These are phyloP conservation scores for Laspeyria flexula DNA, from an alignment of 2,888 invertebrate genomes.

Conservation along the genomic window DNA sequence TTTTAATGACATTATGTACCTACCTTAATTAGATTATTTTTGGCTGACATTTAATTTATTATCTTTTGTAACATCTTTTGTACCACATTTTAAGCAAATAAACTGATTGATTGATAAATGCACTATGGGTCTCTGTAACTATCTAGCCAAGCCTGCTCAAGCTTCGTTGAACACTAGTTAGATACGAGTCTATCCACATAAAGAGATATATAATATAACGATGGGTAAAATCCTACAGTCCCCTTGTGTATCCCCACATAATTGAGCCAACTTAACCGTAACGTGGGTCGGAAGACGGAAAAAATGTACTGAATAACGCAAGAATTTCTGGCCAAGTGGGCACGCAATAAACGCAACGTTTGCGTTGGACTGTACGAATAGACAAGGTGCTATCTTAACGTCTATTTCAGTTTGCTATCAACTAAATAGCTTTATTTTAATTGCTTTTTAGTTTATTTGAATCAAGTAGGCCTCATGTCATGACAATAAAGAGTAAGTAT, in stretches of 20 bases:
- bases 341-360: too few species aligned
- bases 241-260: neutral
- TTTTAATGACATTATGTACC: too few species aligned
- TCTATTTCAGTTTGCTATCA: neutral
- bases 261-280: neutral
- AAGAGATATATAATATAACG: neutral
- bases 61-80: too few species aligned
- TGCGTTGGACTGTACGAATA: neutral
- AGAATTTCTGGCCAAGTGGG: neutral
- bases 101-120: too few species aligned
- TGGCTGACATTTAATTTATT: too few species aligned
- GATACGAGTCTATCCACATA: neutral
- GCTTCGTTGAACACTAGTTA: too few species aligned
- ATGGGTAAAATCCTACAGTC: neutral
- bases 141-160: too few species aligned
- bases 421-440: neutral
- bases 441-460: neutral
- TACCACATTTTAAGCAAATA: too few species aligned
- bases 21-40: too few species aligned
- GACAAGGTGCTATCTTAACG: too few species aligned
- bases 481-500: constrained; percentile 32
- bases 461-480: constrained; percentile 2
- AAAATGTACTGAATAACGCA: neutral
- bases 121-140: too few species aligned
- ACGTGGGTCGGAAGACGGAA: neutral